Conservation (phyloP, 2,113 vertebrate species). For the Hyperoodon ampullatus region DNA sequence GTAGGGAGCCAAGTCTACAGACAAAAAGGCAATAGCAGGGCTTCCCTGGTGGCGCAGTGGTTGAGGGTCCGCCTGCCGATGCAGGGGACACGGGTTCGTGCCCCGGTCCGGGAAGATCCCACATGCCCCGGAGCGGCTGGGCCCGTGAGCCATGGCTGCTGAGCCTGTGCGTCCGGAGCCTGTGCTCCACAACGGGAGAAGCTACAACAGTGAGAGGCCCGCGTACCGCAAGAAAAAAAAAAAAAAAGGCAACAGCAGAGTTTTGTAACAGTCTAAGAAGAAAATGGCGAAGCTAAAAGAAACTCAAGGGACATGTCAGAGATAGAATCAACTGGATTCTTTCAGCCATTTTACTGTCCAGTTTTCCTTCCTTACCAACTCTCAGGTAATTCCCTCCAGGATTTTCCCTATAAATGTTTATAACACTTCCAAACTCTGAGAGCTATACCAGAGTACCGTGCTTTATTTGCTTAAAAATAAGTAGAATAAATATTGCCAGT, state of each 20-base stretch:
- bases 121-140: no score
- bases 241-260: not conserved
- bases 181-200: no score
- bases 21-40: not conserved
- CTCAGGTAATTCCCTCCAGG: not conserved
- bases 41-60: no score
- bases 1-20: not conserved
- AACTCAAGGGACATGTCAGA: not conserved
- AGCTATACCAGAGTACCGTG: not conserved
- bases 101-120: no score
- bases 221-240: no score
- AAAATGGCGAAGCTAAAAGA: not conserved
- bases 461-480: constrained; percentile 47
- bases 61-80: no score
- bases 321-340: not conserved
- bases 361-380: not conserved
- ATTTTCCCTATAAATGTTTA: not conserved
- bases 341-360: not conserved
- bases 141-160: no score
- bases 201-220: no score
- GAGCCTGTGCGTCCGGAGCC: no score
- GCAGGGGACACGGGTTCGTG: no score
- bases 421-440: not conserved
- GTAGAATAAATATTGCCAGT: not conserved
- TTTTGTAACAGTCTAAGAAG: not conserved